Conservation (phyloP, 2,113 vertebrate species). For the Acanthochromis polyacanthus region DNA sequence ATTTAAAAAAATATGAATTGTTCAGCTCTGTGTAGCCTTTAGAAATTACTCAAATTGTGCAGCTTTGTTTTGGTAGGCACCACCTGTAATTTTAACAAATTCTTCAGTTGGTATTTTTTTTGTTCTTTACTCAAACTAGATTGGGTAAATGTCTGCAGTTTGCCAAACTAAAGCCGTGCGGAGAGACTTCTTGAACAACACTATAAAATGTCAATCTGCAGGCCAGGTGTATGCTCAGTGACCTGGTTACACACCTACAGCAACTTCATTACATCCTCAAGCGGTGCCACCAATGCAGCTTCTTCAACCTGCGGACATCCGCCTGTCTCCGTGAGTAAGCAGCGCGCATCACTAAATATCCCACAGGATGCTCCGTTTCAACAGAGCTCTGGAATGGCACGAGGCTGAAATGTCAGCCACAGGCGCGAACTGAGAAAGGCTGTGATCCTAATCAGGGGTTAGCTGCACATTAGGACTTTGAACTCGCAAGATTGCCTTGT, state of each 20-base stretch:
- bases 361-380: conserved; percentile 60
- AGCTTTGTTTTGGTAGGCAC: neutral
- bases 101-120: too few relatives aligned
- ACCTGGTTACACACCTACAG: conserved; percentile 74
- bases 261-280: conserved; percentile 67
- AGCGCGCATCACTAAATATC: conserved; percentile 57
- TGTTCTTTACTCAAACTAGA: neutral
- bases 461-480: conserved; percentile 38
- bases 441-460: conserved; percentile 55
- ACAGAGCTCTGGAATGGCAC: conserved; percentile 38
- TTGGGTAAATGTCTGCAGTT: neutral
- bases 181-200: conserved; percentile 24
- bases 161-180: neutral
- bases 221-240: conserved; percentile 76
- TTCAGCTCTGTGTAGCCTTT: neutral
- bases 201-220: conserved; percentile 69
- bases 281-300: conserved; percentile 51
- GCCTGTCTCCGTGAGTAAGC: conserved; percentile 61
- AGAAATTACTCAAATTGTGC: neutral
- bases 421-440: conserved; percentile 29
- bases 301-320: conserved; percentile 60
- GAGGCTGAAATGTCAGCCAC: conserved; percentile 71
- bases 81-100: neutral
- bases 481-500: conserved; percentile 21
- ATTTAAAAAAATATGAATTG: too few relatives aligned